A percentile compares a stretch with the other conserved stretches of the same genome.
Evolutionary conservation across 2,888 invertebrate species (phyloP).

Genomic region (Caradrina kadenii): DNA sequence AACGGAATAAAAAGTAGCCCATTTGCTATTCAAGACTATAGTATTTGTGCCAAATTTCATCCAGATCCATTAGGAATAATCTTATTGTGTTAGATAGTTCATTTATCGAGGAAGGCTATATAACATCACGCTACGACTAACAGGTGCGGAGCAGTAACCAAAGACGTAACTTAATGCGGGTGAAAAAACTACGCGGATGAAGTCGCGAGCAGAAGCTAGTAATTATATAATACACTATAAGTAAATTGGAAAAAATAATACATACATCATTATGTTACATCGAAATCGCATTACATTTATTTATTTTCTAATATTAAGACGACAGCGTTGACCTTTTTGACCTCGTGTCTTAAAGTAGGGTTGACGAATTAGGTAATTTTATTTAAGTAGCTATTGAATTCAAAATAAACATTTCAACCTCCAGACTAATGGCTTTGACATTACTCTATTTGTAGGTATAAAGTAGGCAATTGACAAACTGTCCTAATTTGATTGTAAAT

Average conservation of each 20-base stretch:
- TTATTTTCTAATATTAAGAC: slow-evolving; percentile 16
- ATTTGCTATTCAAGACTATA: too few relatives aligned
- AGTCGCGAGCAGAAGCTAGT: too few relatives aligned
- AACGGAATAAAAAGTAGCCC: too few relatives aligned
- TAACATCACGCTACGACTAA: too few relatives aligned
- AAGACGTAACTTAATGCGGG: too few relatives aligned
- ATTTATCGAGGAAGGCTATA: too few relatives aligned
- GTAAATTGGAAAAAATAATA: not conserved
- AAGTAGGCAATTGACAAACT: not conserved
- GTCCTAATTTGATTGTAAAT: not conserved
- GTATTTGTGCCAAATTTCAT: too few relatives aligned
- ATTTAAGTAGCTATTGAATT: slow-evolving; percentile 22
- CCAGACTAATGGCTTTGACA: slow-evolving; percentile 15
- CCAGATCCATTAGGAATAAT: too few relatives aligned
- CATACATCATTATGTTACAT: slow-evolving; percentile 8
- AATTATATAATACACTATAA: not conserved
- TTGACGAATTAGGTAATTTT: slow-evolving; percentile 31
- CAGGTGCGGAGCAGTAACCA: too few relatives aligned
- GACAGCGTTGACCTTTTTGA: slow-evolving; percentile 20
- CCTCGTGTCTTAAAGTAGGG: slow-evolving; percentile 12
- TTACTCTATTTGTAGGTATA: slow-evolving; percentile 1
- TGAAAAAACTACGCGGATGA: too few relatives aligned
- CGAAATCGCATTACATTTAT: slow-evolving; percentile 16
- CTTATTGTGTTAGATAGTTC: too few relatives aligned
- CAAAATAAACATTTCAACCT: slow-evolving; percentile 14